Evolutionary conservation across 1,140 invertebrate genomes (phyloP).

Genomic region (Helicoverpa zea): DNA sequence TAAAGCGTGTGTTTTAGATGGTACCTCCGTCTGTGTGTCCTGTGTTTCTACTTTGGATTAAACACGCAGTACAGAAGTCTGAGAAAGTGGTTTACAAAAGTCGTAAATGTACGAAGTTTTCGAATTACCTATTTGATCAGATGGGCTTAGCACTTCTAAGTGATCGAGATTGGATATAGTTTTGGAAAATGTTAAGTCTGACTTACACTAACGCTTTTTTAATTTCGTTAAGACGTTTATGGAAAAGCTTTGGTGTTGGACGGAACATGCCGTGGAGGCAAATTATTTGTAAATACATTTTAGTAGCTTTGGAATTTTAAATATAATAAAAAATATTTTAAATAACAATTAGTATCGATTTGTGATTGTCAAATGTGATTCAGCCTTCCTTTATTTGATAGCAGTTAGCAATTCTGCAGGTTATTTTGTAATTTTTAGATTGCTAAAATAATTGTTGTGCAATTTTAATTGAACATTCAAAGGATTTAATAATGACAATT

Average conservation of each 20-base stretch:
- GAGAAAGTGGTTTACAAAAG: too few relatives aligned
- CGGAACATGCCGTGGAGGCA: too few relatives aligned
- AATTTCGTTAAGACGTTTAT: background rate
- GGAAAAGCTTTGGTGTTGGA: too few relatives aligned
- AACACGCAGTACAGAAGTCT: too few relatives aligned
- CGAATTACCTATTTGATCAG: constrained; percentile 22
- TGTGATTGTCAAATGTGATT: constrained; percentile 11
- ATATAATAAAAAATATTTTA: background rate
- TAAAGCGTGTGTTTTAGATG: too few relatives aligned
- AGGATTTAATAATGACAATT: background rate
- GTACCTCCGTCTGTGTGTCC: too few relatives aligned
- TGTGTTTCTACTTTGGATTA: too few relatives aligned
- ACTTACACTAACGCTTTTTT: background rate
- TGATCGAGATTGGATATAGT: constrained; percentile 14
- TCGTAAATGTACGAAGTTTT: background rate
- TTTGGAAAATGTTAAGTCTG: background rate
- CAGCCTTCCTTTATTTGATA: background rate
- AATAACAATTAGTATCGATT: background rate
- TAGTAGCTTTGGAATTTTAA: background rate
- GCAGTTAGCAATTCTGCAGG: background rate
- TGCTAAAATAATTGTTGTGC: constrained; percentile 5
- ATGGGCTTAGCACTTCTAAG: constrained; percentile 19
- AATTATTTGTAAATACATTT: background rate
- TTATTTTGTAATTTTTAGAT: constrained; percentile 4
- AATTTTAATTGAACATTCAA: constrained; percentile 7